Percentiles rank a stretch among this genome's conserved stretches.
These are phyloP conservation scores for Copidosoma aretas DNA, from an alignment of 2,888 invertebrate species.

Conservation along the genomic window DNA sequence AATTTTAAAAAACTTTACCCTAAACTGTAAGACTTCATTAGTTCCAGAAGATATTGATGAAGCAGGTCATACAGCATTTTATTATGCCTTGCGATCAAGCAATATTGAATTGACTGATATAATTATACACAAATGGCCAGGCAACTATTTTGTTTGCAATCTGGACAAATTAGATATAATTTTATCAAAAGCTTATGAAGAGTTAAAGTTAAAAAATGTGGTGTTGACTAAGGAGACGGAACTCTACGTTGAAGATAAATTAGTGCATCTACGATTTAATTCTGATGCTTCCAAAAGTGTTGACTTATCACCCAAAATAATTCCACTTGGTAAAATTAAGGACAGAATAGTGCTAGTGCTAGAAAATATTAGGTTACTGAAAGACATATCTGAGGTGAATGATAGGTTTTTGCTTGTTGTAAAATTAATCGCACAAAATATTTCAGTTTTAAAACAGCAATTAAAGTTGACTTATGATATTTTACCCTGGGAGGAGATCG, in stretches of 20 bases:
- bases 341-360: conserved; percentile 30
- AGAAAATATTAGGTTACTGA: conserved; percentile 27
- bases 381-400: conserved; percentile 28
- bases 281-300: conserved; percentile 16
- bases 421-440: conserved; percentile 42
- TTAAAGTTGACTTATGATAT: conserved; percentile 44
- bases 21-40: neutral
- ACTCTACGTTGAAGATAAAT: conserved; percentile 35
- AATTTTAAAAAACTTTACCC: conserved; percentile 1
- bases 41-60: conserved; percentile 31
- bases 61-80: conserved; percentile 43
- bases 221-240: conserved; percentile 39
- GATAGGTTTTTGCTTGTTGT: conserved; percentile 40
- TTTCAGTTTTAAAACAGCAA: conserved; percentile 44
- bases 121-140: conserved; percentile 39
- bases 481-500: conserved; percentile 50
- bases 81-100: conserved; percentile 45
- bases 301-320: neutral
- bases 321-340: conserved; percentile 12
- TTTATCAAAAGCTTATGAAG: conserved; percentile 44
- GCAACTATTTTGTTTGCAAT: conserved; percentile 35
- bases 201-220: conserved; percentile 43
- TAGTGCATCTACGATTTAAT: conserved; percentile 34
- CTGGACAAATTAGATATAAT: conserved; percentile 38
- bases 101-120: conserved; percentile 39